A percentile compares a stretch with the other conserved stretches of the same genome.
These are phyloP conservation scores for Melanogrammus aeglefinus DNA, from an alignment of 2,797 vertebrate genomes.

Conservation along the genomic window DNA sequence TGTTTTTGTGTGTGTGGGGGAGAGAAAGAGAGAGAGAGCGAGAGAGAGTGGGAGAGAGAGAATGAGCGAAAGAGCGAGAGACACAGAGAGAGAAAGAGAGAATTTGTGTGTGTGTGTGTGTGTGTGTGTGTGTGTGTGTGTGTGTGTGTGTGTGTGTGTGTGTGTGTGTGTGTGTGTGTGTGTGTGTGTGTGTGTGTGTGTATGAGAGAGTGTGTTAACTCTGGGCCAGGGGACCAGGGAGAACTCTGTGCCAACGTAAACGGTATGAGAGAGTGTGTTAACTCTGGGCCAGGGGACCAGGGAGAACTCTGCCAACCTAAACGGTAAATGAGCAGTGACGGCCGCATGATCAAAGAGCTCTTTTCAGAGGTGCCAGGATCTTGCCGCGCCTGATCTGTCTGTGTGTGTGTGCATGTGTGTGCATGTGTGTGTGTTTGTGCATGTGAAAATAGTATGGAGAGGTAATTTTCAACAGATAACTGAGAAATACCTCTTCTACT, in stretches of 20 bases:
- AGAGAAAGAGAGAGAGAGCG: too few species aligned
- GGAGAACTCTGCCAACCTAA: conserved; percentile 64
- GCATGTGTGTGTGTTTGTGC: conserved; percentile 18
- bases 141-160: conserved; percentile 21
- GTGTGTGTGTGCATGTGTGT: conserved; percentile 14
- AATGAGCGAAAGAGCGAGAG: too few species aligned
- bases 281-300: conserved; percentile 38
- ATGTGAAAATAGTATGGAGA: not conserved
- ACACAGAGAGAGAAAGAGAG: too few species aligned
- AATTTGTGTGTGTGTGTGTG: conserved; percentile 35
- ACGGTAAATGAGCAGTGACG: conserved; percentile 60
- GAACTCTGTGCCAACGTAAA: conserved; percentile 65
- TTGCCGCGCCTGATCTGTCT: conserved; percentile 15
- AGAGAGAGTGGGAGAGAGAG: too few species aligned
- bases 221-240: conserved; percentile 45
- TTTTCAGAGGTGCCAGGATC: conserved; percentile 57
- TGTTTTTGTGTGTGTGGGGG: not conserved
- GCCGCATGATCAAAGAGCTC: conserved; percentile 58
- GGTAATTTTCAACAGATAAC: conserved; percentile 19
- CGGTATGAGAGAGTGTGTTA: conserved; percentile 27
- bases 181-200: conserved; percentile 23
- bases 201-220: conserved; percentile 19
- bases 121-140: conserved; percentile 25
- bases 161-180: conserved; percentile 19
- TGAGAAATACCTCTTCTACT: not conserved